Base-by-base conservation (phyloP, 2,888 invertebrate species). In the Acleris cristana region DNA sequence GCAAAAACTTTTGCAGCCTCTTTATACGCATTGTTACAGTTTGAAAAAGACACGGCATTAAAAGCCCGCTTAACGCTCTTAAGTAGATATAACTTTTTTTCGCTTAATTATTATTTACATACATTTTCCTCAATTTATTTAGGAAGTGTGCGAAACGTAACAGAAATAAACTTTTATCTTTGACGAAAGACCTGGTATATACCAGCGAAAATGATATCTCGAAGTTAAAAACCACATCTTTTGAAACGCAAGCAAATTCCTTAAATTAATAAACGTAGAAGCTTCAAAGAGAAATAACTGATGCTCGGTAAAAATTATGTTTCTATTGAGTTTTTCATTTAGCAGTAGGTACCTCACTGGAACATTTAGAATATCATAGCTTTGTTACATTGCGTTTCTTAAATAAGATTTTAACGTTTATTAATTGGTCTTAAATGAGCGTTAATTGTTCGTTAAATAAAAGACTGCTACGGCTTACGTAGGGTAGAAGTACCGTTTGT, bases 1-100 rank as follows among this genome's bases (percentile, higher is more conserved):
- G 77, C 78, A 72, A 62, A 34, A 82, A 83, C 78, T 84, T 81
- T 74, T 74, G 72, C 77, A 73, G 80, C 78, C 78, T 83, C 84
- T 83, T 87, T 83, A 78, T 81, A 80, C 74, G 77, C 80, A 76
- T 75, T 79, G 82, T 81, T 79, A 80, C 80, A 80, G 76, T 80
- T 81, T 75, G 72, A 74, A 73, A 68, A 57, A 70, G 69, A 66
- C 64, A 63, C 57, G 48, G 65, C 65, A 65, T 64, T 63, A 80
- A 79, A 80, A 80, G 71, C 77, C 71, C 66, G 73, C 72, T 76
- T 74, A 72, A 72, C 72, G 75, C 52, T 57, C 48, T 34, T 62
- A 40, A 48, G 67, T 54, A 54, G 53, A 57, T 23, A 40, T 8
- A 57, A 67, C 57, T 57, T 62, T 61, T 61, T 52, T 8, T 48